Evolutionary conservation across 2,888 invertebrate genomes (phyloP).

Genomic region (Coleophora flavipennella): DNA sequence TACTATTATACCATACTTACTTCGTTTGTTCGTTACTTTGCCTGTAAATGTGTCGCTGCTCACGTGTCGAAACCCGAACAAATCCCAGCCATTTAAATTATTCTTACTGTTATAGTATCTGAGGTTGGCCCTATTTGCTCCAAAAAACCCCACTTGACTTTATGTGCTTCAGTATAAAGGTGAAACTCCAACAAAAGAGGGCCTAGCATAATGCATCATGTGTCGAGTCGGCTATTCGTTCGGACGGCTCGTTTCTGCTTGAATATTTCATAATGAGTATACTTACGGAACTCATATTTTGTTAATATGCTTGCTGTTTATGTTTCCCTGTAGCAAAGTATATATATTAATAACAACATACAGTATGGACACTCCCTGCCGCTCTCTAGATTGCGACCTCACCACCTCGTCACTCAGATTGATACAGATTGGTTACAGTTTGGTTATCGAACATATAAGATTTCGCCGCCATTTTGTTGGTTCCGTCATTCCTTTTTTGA

Average conservation of each 20-base stretch:
- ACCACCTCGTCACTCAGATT: too few relatives aligned
- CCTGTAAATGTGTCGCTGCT: slow-evolving; percentile 8
- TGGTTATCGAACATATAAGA: too few relatives aligned
- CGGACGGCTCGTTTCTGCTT: slow-evolving; percentile 33
- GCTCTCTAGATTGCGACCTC: too few relatives aligned
- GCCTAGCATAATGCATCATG: too few relatives aligned
- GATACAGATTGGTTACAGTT: too few relatives aligned
- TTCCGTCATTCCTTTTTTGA: too few relatives aligned
- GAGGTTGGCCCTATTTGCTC: slow-evolving; percentile 18
- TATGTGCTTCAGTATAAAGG: slow-evolving; percentile 16
- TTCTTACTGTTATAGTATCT: slow-evolving; percentile 44
- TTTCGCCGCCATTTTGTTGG: too few relatives aligned
- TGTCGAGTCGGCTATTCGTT: too few relatives aligned
- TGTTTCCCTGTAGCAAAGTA: slow-evolving; percentile 4
- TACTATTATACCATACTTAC: background rate
- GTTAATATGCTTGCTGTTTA: background rate
- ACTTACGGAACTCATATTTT: background rate
- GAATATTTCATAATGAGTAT: slow-evolving; percentile 41
- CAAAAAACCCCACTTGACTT: slow-evolving; percentile 17
- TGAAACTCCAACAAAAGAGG: slow-evolving; percentile 12
- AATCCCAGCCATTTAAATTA: slow-evolving; percentile 44
- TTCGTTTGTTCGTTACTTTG: background rate
- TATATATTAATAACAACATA: too few relatives aligned
- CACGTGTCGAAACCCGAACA: slow-evolving; percentile 38
- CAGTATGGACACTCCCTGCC: too few relatives aligned